Evolutionary conservation across 2,113 vertebrate genomes (phyloP), one percentile per base, ranked within the genome.

Genomic region (Ophiodon elongatus): DNA sequence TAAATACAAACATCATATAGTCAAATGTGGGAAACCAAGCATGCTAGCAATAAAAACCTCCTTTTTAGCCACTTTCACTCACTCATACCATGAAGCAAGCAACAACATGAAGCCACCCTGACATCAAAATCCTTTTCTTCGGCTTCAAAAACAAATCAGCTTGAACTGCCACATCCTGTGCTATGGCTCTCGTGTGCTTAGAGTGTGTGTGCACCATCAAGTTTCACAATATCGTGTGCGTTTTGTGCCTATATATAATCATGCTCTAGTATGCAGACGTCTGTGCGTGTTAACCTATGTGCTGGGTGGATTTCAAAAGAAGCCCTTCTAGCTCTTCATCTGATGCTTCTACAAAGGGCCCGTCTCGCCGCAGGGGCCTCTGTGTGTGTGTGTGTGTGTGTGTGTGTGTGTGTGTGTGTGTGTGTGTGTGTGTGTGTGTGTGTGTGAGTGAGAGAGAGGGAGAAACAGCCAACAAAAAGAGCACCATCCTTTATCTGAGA

Each of bases 271-370:
- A 76, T 78, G 67, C 57, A 54, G 52, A 79, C 5, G 27, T 70
- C 27, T 47, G 25, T 39, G 60, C 76, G 57, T 57, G 33, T 81
- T 79, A 79, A 80, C 75, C 69, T 80, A 71, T 52, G 47, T 50
- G 76, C 66, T 76, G 87, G 83, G 64, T 91, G 47, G 77, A 89
- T 92, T 94, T 95, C 91, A 93, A 91, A 94, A 89, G 72, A 65
- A 76, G 23, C 73, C 86, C 74, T 82, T 89, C 43, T 63, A 88
- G 86, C 79, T 67, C 84, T 89, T 90, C 91, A 95, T 94, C 62
- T 84, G 91, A 94, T 93, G 93, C 89, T 84, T 91, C 82, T 85
- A 93, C 88, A 93, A 94, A 95, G 83, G 82, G 69, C 57, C 50
- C 19, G 14, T 43, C 65, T 80, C 63, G 67, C 89, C 73, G n/a